phyloP scores from a whole-genome alignment of 2,797 vertebrate species.

The Sebastes goodei region DNA sequence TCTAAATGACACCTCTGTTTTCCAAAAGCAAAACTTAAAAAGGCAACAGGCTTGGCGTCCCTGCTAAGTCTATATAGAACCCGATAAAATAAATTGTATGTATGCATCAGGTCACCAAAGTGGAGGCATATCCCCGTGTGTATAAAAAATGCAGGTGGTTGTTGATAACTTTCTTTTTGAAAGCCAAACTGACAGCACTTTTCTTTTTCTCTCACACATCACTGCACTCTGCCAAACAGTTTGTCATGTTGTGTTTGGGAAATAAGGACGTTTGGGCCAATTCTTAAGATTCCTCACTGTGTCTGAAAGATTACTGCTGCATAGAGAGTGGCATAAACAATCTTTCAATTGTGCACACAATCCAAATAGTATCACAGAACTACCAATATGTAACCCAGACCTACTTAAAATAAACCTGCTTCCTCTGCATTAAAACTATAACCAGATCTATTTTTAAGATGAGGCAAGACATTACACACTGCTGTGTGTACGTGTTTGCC shows the following conservation, averaged over 20 bases:
- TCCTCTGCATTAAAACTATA: neutral
- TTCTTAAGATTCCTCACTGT: neutral
- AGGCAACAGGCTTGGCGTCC: constrained; percentile 2
- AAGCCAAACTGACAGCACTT: neutral
- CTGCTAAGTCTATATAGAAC: constrained; percentile 25
- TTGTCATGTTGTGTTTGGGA: constrained; percentile 9
- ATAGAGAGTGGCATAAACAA: neutral
- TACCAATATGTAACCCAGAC: neutral
- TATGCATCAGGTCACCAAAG: neutral
- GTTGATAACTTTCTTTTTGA: constrained; percentile 15
- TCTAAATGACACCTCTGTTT: constrained; percentile 1
- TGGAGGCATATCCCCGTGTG: neutral
- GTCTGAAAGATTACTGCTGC: neutral
- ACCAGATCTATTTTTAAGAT: neutral
- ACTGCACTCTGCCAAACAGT: neutral
- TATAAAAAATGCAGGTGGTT: neutral
- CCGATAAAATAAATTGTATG: constrained; percentile 19
- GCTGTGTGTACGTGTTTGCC: neutral
- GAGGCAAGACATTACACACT: neutral
- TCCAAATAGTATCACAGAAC: neutral
- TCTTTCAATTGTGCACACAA: neutral
- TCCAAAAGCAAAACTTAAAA: neutral
- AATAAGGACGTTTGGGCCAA: neutral
- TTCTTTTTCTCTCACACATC: neutral
- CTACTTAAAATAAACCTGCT: neutral